Evolutionary conservation across 1,140 invertebrate genomes (phyloP).

Genomic region (Zaprionus africanus): DNA sequence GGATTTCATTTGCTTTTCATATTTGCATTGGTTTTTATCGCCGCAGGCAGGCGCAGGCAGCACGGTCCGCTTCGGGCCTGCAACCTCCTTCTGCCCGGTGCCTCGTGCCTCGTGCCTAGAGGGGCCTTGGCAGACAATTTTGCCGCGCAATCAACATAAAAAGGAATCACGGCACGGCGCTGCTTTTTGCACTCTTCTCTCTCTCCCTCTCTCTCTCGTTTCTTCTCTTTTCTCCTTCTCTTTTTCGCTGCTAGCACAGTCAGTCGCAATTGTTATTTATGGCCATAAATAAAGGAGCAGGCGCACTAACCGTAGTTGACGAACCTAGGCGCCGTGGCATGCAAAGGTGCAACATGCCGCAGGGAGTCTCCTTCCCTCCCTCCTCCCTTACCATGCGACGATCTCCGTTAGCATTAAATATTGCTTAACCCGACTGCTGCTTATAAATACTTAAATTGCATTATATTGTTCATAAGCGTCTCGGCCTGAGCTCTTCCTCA

Average conservation of each 20-base stretch:
- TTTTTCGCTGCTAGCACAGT: not conserved
- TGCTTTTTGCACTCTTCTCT: constrained; percentile 50
- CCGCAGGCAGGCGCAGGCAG: constrained; percentile 39
- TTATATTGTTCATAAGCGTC: constrained; percentile 42
- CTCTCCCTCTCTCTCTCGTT: not conserved
- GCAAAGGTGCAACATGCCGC: constrained; percentile 16
- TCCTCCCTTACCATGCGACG: constrained; percentile 40
- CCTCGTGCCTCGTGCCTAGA: not conserved
- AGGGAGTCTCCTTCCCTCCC: constrained; percentile 19
- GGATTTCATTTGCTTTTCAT: constrained; percentile 78
- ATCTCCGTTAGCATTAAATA: constrained; percentile 72
- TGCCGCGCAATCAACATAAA: constrained; percentile 76
- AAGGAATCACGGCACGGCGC: constrained; percentile 59
- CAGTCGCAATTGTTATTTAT: constrained; percentile 74
- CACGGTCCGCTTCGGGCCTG: not conserved
- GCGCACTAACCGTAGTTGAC: constrained; percentile 12
- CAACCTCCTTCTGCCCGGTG: not conserved
- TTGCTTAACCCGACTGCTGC: constrained; percentile 57
- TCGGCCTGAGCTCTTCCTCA: not conserved
- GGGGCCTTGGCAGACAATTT: constrained; percentile 51
- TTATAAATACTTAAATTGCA: constrained; percentile 70
- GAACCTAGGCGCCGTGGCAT: constrained; percentile 6
- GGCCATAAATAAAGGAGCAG: constrained; percentile 41
- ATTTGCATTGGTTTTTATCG: constrained; percentile 76
- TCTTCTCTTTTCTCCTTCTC: not conserved